Evolutionary conservation across 2,113 vertebrate species (phyloP), one percentile per base, ranked within the genome.

Genomic region (Dromas ardeola): DNA sequence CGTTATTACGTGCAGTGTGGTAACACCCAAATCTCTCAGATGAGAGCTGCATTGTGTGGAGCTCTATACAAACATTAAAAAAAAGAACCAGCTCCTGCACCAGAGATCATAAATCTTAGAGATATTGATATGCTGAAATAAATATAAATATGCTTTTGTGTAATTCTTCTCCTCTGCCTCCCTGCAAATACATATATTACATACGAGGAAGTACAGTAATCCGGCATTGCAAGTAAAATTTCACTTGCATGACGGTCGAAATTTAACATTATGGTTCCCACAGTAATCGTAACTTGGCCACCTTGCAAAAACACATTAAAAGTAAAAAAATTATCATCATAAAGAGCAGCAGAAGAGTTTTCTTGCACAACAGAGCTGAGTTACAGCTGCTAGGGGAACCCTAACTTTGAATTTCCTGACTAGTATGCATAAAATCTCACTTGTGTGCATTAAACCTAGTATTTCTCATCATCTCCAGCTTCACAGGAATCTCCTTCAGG

Each of bases 251-350:
- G 47, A 84, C 90, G 96, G 92, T 91, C 43, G 9, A 95, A 96
- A 98, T 91, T 93, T 95, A 94, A 96, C 97, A 55, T 96, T 95
- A 97, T 45, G 78, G 83, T 96, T 97, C 98, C 98, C 98, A 95
- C 32, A 93, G 97, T 77, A 92, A 73, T 86, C 8, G 0, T 98
- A 97, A 98, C 97, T 96, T 96, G 96, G 97, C 95, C 91, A 95
- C 61, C 47, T 78, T 93, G 73, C 93, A 92, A 86, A 97, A 84
- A 93, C 61, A 94, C 86, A 92, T 49, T 80, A 95, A 73, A 93
- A 88, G 76, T 67, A 78, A 91, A 90, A 85, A 97, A 97, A 96
- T 43, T 82, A 98, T 97, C 88, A 95, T 81, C 84, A 62, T 94
- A 97, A 95, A 92, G 95, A 96, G 74, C 43, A 86, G 78, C 32